Evolutionary conservation across 2,797 vertebrate genomes (phyloP), one percentile per base, ranked within the genome.

Genomic region (Apodemus agrarius): DNA sequence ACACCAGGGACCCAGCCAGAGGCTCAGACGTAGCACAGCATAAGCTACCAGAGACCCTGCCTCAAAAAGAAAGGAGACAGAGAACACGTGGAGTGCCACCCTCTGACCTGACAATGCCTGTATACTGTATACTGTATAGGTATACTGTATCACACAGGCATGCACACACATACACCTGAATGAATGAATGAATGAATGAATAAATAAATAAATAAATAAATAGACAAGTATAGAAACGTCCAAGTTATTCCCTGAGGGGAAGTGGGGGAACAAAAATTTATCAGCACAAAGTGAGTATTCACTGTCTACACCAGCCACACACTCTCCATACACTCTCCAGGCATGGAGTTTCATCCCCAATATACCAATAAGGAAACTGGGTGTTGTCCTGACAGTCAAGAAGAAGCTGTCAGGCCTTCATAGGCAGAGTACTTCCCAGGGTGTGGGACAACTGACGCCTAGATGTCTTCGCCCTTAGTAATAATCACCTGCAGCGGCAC

Each of bases 381-480:
- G 40, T 0, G 4, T 49, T 22, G 79, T 19, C 63, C 26, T 21
- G 59, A 49, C 21, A n/a, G 92, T 81, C 65, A 74, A 63, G 90
- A 63, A 31, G 67, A 94, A 95, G 92, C 63, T 19, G 94, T 82
- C 76, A 49, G 57, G 6, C 21, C 22, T 97, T 72, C 0, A 0
- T 0, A 9, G 82, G 95, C 91, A 16, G 57, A 93, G 26, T 9
- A 89, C 96, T 96, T 96, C 82, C 96, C 92, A 0, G 4, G 13
- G 54, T 90, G 69, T 16, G 40, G 76, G 63, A 91, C 92, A 97
- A 88, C 75, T 31, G 29, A 80, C 10, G 43, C 80, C 13, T 59
- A 1, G 0, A 14, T 29, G 21, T 72, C 61, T 86, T 3, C 29
- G 63, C 63, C 83, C 86, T 37, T 0, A 59, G 52, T 6, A 3